Percentiles rank a stretch among this genome's conserved stretches.
Conservation (phyloP, 2,888 invertebrate species). For the Mimachlamys varia region DNA sequence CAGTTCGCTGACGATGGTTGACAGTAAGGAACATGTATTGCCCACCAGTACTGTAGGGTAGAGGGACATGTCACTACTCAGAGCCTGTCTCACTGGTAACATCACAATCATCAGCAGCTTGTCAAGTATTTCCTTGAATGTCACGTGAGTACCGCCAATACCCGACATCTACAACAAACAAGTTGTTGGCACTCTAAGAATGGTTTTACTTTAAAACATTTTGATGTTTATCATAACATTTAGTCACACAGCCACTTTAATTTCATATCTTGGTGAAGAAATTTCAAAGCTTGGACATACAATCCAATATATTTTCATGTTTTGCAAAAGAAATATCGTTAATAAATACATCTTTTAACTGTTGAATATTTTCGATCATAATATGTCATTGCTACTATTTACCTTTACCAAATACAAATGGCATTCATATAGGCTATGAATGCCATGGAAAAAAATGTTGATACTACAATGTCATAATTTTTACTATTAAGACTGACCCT, state of each 20-base stretch:
- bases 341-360: too few relatives aligned
- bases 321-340: too few relatives aligned
- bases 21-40: slow-evolving; percentile 84
- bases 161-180: slow-evolving; percentile 67
- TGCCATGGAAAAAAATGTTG: too few relatives aligned
- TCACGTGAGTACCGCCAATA: slow-evolving; percentile 83
- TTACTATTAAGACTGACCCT: too few relatives aligned
- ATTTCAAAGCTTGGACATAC: background rate
- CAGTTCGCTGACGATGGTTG: slow-evolving; percentile 93
- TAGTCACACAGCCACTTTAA: too few relatives aligned
- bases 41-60: slow-evolving; percentile 83
- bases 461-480: too few relatives aligned
- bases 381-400: too few relatives aligned
- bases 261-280: background rate
- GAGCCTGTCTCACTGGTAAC: slow-evolving; percentile 87
- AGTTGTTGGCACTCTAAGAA: background rate
- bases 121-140: slow-evolving; percentile 92
- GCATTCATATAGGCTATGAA: too few relatives aligned
- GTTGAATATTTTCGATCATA: too few relatives aligned
- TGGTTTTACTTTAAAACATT: too few relatives aligned
- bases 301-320: background rate
- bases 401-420: too few relatives aligned
- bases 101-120: slow-evolving; percentile 91
- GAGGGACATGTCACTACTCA: slow-evolving; percentile 82
- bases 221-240: too few relatives aligned